phyloP scores from a whole-genome alignment of 2,888 invertebrate genomes.

The Ophion obscuratus region DNA sequence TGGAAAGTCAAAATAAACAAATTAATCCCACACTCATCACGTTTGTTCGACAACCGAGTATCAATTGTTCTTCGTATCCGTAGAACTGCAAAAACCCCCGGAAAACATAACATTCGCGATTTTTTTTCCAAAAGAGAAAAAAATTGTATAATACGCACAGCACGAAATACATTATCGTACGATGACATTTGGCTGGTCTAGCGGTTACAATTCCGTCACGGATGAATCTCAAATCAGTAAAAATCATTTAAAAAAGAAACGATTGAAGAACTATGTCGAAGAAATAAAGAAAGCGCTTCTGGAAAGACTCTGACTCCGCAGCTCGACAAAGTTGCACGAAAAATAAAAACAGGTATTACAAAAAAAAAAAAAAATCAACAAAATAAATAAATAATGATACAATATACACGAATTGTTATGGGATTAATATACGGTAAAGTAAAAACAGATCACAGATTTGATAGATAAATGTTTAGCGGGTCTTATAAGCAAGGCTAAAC shows the following conservation, averaged over 20 bases:
- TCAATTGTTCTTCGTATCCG: slow-evolving; percentile 20
- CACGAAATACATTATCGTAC: slow-evolving; percentile 16
- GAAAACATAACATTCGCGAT: slow-evolving; percentile 38
- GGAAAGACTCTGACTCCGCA: slow-evolving; percentile 56
- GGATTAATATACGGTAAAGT: slow-evolving; percentile 53
- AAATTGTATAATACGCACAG: slow-evolving; percentile 1
- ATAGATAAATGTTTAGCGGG: slow-evolving; percentile 63
- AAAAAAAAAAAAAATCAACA: slow-evolving; percentile 38
- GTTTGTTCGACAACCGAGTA: slow-evolving; percentile 25
- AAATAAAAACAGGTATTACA: slow-evolving; percentile 20
- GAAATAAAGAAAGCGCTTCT: slow-evolving; percentile 25
- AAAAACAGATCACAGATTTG: slow-evolving; percentile 66
- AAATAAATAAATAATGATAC: slow-evolving; percentile 53
- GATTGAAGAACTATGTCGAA: slow-evolving; percentile 13
- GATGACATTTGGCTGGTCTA: slow-evolving; percentile 49
- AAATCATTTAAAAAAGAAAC: slow-evolving; percentile 1
- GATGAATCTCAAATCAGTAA: slow-evolving; percentile 37
- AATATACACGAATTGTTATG: slow-evolving; percentile 35
- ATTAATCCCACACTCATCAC: slow-evolving; percentile 35
- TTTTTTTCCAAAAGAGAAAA: slow-evolving; percentile 2
- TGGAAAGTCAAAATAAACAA: slow-evolving; percentile 10
- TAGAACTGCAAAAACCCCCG: not conserved
- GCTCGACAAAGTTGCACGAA: slow-evolving; percentile 22
- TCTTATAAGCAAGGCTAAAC: slow-evolving; percentile 55
- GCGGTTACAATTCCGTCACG: slow-evolving; percentile 28